These are phyloP conservation scores for Eledone cirrhosa DNA, from an alignment of 2,888 invertebrate species.

Conservation along the genomic window DNA sequence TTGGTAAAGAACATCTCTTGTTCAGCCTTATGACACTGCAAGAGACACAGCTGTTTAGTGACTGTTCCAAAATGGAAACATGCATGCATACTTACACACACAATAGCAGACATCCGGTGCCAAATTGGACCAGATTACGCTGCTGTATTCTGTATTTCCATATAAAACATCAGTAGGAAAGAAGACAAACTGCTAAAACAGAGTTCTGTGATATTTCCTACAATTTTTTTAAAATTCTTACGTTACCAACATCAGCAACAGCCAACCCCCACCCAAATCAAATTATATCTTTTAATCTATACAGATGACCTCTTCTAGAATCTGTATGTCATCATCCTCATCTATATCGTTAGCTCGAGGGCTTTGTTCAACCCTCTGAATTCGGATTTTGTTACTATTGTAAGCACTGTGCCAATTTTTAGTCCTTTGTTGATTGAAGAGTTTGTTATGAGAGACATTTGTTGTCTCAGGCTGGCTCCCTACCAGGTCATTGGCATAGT, in stretches of 20 bases:
- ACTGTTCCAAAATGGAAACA: neutral
- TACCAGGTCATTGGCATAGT: neutral
- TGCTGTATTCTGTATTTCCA: too few relatives aligned
- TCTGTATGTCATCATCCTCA: constrained; percentile 28
- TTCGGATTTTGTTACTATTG: constrained; percentile 15
- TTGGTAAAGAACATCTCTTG: too few relatives aligned
- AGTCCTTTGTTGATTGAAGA: constrained; percentile 24
- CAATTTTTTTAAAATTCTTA: too few relatives aligned
- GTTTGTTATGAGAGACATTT: neutral
- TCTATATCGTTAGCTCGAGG: constrained; percentile 17
- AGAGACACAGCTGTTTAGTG: neutral
- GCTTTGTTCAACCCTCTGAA: constrained; percentile 24
- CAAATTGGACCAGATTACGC: too few relatives aligned
- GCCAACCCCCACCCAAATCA: neutral
- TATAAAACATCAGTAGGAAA: neutral
- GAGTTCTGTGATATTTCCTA: too few relatives aligned
- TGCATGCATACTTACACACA: neutral
- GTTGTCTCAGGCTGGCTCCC: neutral
- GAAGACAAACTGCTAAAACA: neutral
- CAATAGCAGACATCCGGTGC: neutral
- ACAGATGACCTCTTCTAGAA: constrained; percentile 28
- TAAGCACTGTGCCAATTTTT: constrained; percentile 22
- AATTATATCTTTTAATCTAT: constrained; percentile 22
- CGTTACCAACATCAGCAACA: too few relatives aligned
- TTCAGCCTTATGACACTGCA: neutral